These are phyloP conservation scores for Hirtodrosophila trivittata DNA, from an alignment of 2,888 invertebrate species.

Conservation along the genomic window DNA sequence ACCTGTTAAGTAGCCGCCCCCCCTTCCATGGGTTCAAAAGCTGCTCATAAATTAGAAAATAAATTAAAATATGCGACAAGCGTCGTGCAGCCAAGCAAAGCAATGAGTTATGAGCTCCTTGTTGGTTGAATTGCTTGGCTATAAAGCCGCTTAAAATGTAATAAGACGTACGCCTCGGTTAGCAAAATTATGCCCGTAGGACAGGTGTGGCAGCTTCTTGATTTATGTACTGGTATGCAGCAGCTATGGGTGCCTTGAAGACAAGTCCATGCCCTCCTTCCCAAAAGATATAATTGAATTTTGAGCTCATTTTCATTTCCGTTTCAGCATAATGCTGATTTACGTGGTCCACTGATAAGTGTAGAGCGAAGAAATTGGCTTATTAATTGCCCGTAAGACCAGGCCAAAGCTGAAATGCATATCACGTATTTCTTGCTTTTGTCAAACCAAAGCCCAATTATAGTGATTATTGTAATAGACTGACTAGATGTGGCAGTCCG, in stretches of 20 bases:
- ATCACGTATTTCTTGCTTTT: slow-evolving; percentile 64
- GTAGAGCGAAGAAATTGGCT: slow-evolving; percentile 48
- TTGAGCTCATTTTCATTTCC: slow-evolving; percentile 73
- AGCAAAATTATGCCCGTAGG: slow-evolving; percentile 58
- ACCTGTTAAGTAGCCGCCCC: slow-evolving; percentile 30
- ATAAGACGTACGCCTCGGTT: slow-evolving; percentile 58
- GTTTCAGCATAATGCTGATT: slow-evolving; percentile 71
- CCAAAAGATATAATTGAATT: slow-evolving; percentile 64
- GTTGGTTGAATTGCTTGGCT: slow-evolving; percentile 35
- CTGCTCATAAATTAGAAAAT: slow-evolving; percentile 71
- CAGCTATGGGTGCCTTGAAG: slow-evolving; percentile 25
- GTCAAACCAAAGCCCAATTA: slow-evolving; percentile 73
- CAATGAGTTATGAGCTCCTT: slow-evolving; percentile 64
- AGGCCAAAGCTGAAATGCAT: slow-evolving; percentile 53
- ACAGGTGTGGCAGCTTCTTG: slow-evolving; percentile 53
- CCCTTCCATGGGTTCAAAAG: slow-evolving; percentile 32
- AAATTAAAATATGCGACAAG: slow-evolving; percentile 77
- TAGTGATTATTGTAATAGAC: slow-evolving; percentile 70
- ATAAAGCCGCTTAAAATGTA: slow-evolving; percentile 73
- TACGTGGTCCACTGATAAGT: slow-evolving; percentile 61
- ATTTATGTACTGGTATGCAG: slow-evolving; percentile 65
- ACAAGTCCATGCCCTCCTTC: slow-evolving; percentile 7
- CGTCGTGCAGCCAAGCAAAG: slow-evolving; percentile 41
- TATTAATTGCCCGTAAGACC: slow-evolving; percentile 63
- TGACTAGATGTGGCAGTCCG: slow-evolving; percentile 22